Base-by-base conservation (phyloP, 2,113 vertebrate genomes). In the Ceyx melanurus region DNA sequence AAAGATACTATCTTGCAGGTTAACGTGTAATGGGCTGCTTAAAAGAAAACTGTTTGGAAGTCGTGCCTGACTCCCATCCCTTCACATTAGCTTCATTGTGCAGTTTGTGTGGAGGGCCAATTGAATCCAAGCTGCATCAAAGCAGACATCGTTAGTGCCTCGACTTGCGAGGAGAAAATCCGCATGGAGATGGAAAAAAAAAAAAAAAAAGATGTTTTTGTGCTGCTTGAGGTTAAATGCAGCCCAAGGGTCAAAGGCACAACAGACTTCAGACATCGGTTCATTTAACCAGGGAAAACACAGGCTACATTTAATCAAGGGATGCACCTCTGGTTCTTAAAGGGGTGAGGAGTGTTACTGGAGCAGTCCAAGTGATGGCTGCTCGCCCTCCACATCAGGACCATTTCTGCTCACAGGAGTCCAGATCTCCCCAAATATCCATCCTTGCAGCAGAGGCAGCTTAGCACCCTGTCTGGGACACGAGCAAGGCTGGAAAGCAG, bases 1-100 rank as follows among this genome's bases (percentile, higher is more conserved):
- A 97, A 98, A 95, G 88, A 90, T 50, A 93, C 83, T 82, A 72
- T 71, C 96, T 94, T 93, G 82, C 93, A 90, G 97, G 96, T 95
- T 96, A 94, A 96, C 43, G 87, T 37, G 87, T 67, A 91, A 96
- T 25, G 85, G 88, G 91, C 89, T 94, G 89, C 92, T 95, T 88
- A 70, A 86, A 83, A 90, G 66, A 50, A 87, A 91, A 33, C 74
- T 26, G 72, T 45, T 76, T 16, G 56, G 71, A 46, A 96, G 87
- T 53, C 17, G 4, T 64, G 89, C 82, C 82, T 90, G 79, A 31
- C 82, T 74, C 28, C 60, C 11, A n/a, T 82, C 87, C 83, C 71
- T 26, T 37, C 10, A n/a, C 56, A 54, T 84, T 64, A 86, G 58
- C 88, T 85, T 62, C 78, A 17, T 29, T 84, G 78, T 6, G 10